A percentile compares a stretch with the other conserved stretches of the same genome.
Evolutionary conservation across 2,113 vertebrate species (phyloP).

Genomic region (Eudyptes chrysolophus): DNA sequence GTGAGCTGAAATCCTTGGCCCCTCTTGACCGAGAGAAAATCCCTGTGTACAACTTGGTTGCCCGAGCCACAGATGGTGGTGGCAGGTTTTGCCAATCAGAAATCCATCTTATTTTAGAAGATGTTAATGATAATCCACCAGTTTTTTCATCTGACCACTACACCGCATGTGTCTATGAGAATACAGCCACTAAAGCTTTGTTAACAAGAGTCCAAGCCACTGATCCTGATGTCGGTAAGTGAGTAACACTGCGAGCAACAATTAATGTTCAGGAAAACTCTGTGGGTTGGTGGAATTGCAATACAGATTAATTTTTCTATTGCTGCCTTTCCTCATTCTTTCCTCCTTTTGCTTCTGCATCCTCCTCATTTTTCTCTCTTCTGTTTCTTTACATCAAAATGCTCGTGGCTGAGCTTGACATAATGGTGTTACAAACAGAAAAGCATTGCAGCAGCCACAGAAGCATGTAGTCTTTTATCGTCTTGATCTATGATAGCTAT

Average conservation of each 20-base stretch:
- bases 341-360: background rate
- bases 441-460: background rate
- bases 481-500: background rate
- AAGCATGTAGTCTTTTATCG: background rate
- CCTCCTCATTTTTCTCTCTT: background rate
- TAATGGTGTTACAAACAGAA: background rate
- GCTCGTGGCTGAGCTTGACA: background rate
- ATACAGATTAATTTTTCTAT: background rate
- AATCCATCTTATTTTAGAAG: conserved; percentile 83
- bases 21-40: conserved; percentile 87
- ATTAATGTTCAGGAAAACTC: background rate
- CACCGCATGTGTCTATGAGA: conserved; percentile 89
- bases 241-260: background rate
- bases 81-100: conserved; percentile 87
- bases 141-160: conserved; percentile 86
- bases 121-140: conserved; percentile 95
- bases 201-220: conserved; percentile 92
- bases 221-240: conserved; percentile 92
- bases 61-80: conserved; percentile 89
- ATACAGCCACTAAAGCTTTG: conserved; percentile 89
- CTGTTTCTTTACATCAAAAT: background rate
- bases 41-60: conserved; percentile 82
- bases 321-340: background rate
- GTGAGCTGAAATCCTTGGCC: conserved; percentile 87
- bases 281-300: background rate